A percentile compares a stretch with the other conserved stretches of the same genome.
These are phyloP conservation scores for Mimumesa dahlbomi DNA, from an alignment of 2,888 invertebrate genomes.

Conservation along the genomic window DNA sequence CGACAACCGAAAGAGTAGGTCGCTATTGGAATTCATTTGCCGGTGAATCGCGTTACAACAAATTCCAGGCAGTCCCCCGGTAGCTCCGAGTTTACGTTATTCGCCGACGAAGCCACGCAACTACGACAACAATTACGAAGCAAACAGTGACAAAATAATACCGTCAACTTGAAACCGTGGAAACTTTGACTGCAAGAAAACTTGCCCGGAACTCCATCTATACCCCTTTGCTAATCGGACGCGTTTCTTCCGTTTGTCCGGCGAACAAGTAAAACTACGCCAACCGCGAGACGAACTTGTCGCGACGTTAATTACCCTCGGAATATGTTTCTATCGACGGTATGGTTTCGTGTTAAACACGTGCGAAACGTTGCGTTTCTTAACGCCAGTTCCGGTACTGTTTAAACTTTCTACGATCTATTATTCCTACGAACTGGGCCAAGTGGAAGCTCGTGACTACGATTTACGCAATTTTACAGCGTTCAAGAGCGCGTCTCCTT, in stretches of 20 bases:
- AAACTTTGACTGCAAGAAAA: too few species aligned
- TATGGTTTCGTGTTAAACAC: neutral
- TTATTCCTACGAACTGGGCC: constrained; percentile 38
- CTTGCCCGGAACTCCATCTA: too few species aligned
- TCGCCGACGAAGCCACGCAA: too few species aligned
- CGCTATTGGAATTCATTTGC: constrained; percentile 18
- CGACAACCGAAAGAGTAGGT: constrained; percentile 32
- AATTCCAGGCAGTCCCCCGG: constrained; percentile 4
- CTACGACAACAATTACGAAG: neutral
- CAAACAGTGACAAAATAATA: too few species aligned
- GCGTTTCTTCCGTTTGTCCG: neutral
- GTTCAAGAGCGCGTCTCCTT: too few species aligned
- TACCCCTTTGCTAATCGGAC: too few species aligned
- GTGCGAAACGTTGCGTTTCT: constrained; percentile 12
- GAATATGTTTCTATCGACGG: neutral
- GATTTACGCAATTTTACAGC: constrained; percentile 38
- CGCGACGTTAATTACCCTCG: neutral
- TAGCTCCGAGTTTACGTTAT: too few species aligned
- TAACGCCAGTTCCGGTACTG: constrained; percentile 27
- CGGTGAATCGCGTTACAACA: constrained; percentile 18
- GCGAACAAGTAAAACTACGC: neutral
- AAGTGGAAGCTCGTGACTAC: constrained; percentile 19
- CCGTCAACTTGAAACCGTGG: too few species aligned
- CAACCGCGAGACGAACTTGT: constrained; percentile 1
- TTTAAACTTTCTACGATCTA: constrained; percentile 42